Evolutionary conservation across 2,888 invertebrate species (phyloP), one percentile per base, ranked within the genome.

Genomic region (Aporophyla nigra): DNA sequence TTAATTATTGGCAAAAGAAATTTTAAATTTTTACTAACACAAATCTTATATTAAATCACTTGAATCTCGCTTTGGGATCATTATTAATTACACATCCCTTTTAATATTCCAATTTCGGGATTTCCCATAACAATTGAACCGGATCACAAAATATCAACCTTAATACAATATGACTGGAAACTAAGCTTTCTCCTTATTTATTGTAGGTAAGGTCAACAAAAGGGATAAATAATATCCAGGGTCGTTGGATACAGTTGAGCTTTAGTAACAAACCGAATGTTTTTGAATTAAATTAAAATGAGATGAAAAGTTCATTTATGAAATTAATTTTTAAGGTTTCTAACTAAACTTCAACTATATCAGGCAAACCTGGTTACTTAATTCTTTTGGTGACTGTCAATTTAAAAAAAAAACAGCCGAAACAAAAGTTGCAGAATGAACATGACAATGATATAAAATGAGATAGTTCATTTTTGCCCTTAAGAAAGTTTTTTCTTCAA

Each of bases 61-160:
- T 76, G 33, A 80, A 78, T 88, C 74, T 85, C 77, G 82, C 85
- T 85, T 85, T 85, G 87, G 87, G 73, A 83, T 83, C 49, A 83
- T 76, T 68, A 82, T 49, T 70, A 74, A 80, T 77, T 67, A 85
- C 62, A 78, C 71, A 85, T 86, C 74, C 78, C 75, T 82, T 82
- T 82, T 77, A 73, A 76, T 83, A 85, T 71, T 81, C 73, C 79
- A 79, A 78, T 74, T 53, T 51, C 21, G 33, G 33, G 43, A 58
- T 24, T 72, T 67, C 71, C 70, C 72, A 74, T 71, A 74, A 63
- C 77, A 12, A 74, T 79, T 40, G 66, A 76, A 56, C n/a, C 43
- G 69, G 69, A 58, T 59, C 49, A 43, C 14, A 21, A 14, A 61
- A 27, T 24, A n/a, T 27, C 14, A 51, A 61, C 19, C 14, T 21